Conservation (phyloP, 2,797 vertebrate genomes). For the Ceyx erithaca region DNA sequence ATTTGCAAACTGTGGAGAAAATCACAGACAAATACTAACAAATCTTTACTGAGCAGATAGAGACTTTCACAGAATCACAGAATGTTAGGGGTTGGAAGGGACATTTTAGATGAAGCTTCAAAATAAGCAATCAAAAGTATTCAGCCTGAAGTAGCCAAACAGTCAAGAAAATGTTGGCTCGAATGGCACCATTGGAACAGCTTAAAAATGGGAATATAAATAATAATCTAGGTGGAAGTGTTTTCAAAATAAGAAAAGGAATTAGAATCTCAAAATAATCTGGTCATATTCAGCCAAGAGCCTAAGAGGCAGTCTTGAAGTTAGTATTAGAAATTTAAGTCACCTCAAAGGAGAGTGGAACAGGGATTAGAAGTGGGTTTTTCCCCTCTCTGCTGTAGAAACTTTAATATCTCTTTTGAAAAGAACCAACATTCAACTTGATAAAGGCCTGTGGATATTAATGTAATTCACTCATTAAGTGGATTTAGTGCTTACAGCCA, state of each 20-base stretch:
- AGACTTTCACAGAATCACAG: not conserved
- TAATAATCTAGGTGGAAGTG: not conserved
- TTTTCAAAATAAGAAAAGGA: not conserved
- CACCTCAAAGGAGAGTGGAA: not conserved
- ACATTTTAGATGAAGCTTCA: not conserved
- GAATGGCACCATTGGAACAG: fast-evolving
- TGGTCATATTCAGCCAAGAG: not conserved
- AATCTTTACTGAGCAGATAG: not conserved
- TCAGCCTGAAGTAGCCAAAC: not conserved
- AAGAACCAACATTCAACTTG: not conserved
- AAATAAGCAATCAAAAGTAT: not conserved
- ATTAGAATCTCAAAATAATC: not conserved
- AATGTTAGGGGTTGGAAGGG: too few relatives aligned
- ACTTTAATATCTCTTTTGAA: not conserved
- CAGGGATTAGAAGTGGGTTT: not conserved
- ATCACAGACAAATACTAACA: not conserved
- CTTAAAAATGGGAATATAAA: not conserved
- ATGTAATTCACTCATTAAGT: not conserved
- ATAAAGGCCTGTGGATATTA: not conserved
- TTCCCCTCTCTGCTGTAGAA: not conserved
- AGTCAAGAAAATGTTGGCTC: not conserved
- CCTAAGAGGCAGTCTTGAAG: not conserved
- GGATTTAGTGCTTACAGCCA: not conserved
- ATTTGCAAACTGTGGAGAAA: not conserved
- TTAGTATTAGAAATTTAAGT: not conserved